Percentiles rank a stretch among this genome's conserved stretches.
Conservation (phyloP, 1,140 invertebrate species). For the Drosophila parvula region DNA sequence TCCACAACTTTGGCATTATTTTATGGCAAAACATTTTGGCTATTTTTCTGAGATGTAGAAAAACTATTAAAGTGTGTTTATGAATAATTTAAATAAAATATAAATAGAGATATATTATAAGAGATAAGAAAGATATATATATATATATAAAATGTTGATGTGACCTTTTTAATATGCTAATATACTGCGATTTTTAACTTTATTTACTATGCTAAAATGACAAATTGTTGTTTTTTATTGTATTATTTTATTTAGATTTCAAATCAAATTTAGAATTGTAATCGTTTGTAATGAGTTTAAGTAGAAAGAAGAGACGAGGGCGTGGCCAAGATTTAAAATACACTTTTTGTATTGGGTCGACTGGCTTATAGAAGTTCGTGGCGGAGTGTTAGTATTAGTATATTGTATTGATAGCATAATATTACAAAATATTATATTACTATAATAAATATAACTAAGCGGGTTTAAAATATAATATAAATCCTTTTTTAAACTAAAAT, state of each 20-base stretch:
- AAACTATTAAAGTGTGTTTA: too few species aligned
- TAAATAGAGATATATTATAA: too few species aligned
- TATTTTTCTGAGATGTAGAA: not conserved
- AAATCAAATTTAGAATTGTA: not conserved
- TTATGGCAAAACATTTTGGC: not conserved
- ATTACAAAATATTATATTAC: too few species aligned
- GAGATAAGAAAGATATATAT: too few species aligned
- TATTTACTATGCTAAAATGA: not conserved
- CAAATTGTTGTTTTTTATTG: not conserved
- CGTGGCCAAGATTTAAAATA: constrained; percentile 6
- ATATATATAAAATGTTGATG: too few species aligned
- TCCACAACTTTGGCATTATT: not conserved
- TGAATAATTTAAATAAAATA: too few species aligned
- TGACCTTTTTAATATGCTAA: too few species aligned
- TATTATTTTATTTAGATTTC: not conserved
- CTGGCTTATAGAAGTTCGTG: not conserved
- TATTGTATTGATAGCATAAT: too few species aligned
- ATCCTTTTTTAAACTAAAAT: too few species aligned
- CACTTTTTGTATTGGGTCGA: not conserved
- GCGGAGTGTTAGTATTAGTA: too few species aligned
- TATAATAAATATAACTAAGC: too few species aligned
- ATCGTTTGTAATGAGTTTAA: not conserved
- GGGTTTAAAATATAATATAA: too few species aligned
- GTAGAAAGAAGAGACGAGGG: not conserved
- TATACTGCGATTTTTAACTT: not conserved